phyloP scores from a whole-genome alignment of 1,140 invertebrate genomes.

The Eurosta solidaginis region DNA sequence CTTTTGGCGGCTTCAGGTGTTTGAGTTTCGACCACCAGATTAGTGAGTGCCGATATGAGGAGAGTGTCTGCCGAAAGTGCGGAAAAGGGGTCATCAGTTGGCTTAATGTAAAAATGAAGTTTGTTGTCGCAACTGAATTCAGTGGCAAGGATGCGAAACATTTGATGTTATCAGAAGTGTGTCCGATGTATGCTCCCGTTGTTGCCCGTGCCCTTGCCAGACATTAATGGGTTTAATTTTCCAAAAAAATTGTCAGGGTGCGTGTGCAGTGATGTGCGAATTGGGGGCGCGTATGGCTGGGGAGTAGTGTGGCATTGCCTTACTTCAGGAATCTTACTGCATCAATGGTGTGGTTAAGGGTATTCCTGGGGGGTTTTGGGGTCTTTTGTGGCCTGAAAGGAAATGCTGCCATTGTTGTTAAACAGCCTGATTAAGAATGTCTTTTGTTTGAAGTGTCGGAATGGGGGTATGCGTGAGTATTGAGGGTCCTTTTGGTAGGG shows the following conservation, averaged over 20 bases:
- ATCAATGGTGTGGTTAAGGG: background rate
- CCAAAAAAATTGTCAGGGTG: background rate
- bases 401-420: constrained; percentile 12
- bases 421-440: background rate
- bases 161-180: too few species aligned
- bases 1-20: too few species aligned
- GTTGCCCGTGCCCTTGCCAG: too few species aligned
- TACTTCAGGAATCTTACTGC: too few species aligned
- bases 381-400: background rate
- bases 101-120: constrained; percentile 67
- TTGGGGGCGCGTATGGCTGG: background rate
- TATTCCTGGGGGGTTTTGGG: background rate
- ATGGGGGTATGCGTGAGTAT: background rate
- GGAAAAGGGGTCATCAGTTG: constrained; percentile 21
- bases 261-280: background rate
- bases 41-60: too few species aligned
- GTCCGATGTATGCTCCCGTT: constrained; percentile 63
- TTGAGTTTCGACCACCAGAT: too few species aligned
- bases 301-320: background rate
- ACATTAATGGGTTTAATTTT: background rate
- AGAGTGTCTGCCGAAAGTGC: constrained; percentile 31
- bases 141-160: too few species aligned
- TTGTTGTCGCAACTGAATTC: too few species aligned
- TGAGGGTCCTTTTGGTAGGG: background rate
- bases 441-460: background rate